phyloP scores from a whole-genome alignment of 2,113 vertebrate genomes.

The Hyperoodon ampullatus region DNA sequence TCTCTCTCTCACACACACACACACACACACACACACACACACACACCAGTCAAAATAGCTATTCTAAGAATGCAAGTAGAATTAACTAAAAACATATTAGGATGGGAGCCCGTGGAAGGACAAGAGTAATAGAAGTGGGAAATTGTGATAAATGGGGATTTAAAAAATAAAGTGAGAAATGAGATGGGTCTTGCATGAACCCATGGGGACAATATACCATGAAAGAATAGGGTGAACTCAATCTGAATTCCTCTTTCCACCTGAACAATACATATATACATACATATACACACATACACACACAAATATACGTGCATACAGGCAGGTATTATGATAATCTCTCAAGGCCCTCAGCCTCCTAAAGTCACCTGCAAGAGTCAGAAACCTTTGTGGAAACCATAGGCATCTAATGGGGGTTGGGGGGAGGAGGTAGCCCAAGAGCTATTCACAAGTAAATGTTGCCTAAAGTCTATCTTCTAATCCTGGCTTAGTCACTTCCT shows the following conservation, averaged over 20 bases:
- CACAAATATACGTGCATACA: not conserved
- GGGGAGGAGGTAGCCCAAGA: not conserved
- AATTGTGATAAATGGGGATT: not conserved
- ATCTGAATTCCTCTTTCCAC: not conserved
- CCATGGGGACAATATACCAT: not conserved
- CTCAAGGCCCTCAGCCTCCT: not conserved
- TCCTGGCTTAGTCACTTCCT: not conserved
- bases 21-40: not conserved
- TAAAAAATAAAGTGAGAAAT: not conserved
- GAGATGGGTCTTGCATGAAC: not conserved
- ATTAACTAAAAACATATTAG: not conserved
- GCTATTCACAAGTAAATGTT: not conserved
- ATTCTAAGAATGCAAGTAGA: not conserved
- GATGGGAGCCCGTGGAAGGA: not conserved
- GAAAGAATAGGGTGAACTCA: not conserved
- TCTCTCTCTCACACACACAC: too few species aligned
- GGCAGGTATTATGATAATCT: not conserved
- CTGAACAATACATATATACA: not conserved
- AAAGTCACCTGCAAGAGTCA: not conserved
- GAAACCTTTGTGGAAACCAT: not conserved
- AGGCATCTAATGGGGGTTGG: not conserved
- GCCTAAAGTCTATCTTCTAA: constrained; percentile 11
- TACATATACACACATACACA: not conserved
- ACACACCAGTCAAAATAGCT: not conserved
- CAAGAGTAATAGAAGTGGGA: not conserved